Evolutionary conservation across 2,113 vertebrate species (phyloP).

Genomic region (Clinocottus analis): DNA sequence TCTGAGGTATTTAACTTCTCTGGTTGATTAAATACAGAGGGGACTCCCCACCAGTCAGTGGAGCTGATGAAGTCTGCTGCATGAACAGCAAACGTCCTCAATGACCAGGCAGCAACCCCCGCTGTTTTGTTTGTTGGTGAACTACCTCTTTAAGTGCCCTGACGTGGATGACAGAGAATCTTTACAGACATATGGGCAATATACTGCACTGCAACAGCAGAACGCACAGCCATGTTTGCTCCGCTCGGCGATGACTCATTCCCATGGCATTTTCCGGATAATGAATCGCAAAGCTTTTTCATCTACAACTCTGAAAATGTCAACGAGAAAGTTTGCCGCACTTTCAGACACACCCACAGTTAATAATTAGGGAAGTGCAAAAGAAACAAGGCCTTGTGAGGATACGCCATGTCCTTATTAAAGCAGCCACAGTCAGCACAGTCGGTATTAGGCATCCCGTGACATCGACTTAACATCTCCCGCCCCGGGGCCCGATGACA

Average conservation of each 20-base stretch:
- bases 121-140: slow-evolving; percentile 22
- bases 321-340: slow-evolving; percentile 55
- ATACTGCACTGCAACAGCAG: slow-evolving; percentile 25
- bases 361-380: slow-evolving; percentile 54
- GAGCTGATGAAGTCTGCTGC: slow-evolving; percentile 20
- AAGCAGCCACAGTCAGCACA: slow-evolving; percentile 39
- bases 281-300: slow-evolving; percentile 58
- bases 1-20: slow-evolving; percentile 50
- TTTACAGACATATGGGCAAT: slow-evolving; percentile 26
- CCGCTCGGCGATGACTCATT: slow-evolving; percentile 48
- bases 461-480: slow-evolving; percentile 31
- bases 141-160: slow-evolving; percentile 13
- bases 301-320: slow-evolving; percentile 64
- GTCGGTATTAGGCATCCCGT: slow-evolving; percentile 5
- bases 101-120: slow-evolving; percentile 8
- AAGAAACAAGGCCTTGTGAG: slow-evolving; percentile 33
- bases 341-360: slow-evolving; percentile 47
- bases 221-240: slow-evolving; percentile 45
- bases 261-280: slow-evolving; percentile 63
- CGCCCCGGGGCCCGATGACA: slow-evolving; percentile 33
- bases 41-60: slow-evolving; percentile 37
- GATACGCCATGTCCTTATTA: slow-evolving; percentile 29
- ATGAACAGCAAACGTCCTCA: background rate
- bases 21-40: slow-evolving; percentile 51
- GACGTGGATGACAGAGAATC: slow-evolving; percentile 18